Percentiles rank a stretch among this genome's conserved stretches.
Evolutionary conservation across 2,113 vertebrate species (phyloP).

Genomic region (Edolisoma coerulescens): DNA sequence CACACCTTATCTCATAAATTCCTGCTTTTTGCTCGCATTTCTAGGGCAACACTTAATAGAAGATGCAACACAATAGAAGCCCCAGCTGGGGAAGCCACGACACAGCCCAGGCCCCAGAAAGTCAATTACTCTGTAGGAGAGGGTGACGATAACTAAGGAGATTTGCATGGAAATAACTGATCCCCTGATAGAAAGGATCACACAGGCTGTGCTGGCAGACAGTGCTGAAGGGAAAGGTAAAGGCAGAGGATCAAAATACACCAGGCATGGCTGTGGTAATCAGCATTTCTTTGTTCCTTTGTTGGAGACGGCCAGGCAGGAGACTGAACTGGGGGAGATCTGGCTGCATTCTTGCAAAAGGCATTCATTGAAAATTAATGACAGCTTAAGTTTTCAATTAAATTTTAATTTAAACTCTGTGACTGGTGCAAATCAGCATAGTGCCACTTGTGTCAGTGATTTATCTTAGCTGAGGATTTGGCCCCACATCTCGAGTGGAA

Average conservation of each 20-base stretch:
- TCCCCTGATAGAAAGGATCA: not conserved
- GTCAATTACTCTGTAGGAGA: not conserved
- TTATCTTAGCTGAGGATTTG: slow-evolving; percentile 11
- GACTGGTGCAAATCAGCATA: slow-evolving; percentile 12
- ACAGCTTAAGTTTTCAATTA: slow-evolving; percentile 55
- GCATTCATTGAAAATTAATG: slow-evolving; percentile 30
- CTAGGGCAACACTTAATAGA: not conserved
- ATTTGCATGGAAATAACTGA: not conserved
- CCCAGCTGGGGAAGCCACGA: not conserved
- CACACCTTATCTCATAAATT: not conserved
- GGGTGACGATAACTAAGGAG: not conserved
- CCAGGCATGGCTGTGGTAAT: not conserved
- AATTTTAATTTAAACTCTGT: slow-evolving; percentile 15
- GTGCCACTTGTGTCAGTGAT: slow-evolving; percentile 28
- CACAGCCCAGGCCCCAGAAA: not conserved
- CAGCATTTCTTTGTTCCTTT: not conserved
- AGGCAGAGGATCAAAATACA: not conserved
- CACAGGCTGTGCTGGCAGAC: not conserved
- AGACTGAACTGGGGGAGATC: not conserved
- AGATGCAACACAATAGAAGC: not conserved
- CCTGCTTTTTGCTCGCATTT: not conserved
- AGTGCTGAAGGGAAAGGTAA: not conserved
- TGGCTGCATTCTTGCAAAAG: slow-evolving; percentile 2
- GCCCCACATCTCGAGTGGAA: not conserved
- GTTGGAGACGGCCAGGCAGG: not conserved